Conservation (phyloP, 2,888 invertebrate genomes). For the Trichopoda pennipes region DNA sequence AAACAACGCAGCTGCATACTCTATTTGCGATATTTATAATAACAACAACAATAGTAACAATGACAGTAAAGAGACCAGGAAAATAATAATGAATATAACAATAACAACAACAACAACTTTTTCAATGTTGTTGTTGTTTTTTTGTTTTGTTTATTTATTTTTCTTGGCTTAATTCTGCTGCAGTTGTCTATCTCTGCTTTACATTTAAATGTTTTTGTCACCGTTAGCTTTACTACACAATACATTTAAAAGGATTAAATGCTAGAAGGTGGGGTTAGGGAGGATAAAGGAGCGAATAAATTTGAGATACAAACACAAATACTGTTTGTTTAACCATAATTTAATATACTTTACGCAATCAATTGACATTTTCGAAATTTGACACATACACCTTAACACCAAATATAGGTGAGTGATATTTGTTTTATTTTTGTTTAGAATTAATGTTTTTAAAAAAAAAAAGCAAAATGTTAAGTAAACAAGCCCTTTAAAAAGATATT, state of each 20-base stretch:
- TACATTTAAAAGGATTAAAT: conserved; percentile 43
- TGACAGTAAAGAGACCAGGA: conserved; percentile 3
- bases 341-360: conserved; percentile 65
- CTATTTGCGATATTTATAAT: conserved; percentile 21
- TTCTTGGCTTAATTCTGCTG: not conserved
- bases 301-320: conserved; percentile 4
- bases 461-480: conserved; percentile 22
- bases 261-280: not conserved
- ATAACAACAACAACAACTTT: conserved; percentile 23
- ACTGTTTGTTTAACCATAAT: conserved; percentile 66
- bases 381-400: conserved; percentile 34
- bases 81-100: conserved; percentile 25
- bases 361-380: conserved; percentile 63
- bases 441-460: too few relatives aligned
- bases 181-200: not conserved
- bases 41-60: conserved; percentile 1
- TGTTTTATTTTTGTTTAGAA: conserved; percentile 22
- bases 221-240: conserved; percentile 9
- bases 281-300: not conserved
- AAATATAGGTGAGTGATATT: not conserved
- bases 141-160: not conserved
- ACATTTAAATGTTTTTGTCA: conserved; percentile 3
- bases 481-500: conserved; percentile 53
- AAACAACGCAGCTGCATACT: conserved; percentile 53
- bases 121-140: conserved; percentile 9